Base-by-base conservation (phyloP, 1,140 invertebrate species). In the Drosophila miranda region DNA sequence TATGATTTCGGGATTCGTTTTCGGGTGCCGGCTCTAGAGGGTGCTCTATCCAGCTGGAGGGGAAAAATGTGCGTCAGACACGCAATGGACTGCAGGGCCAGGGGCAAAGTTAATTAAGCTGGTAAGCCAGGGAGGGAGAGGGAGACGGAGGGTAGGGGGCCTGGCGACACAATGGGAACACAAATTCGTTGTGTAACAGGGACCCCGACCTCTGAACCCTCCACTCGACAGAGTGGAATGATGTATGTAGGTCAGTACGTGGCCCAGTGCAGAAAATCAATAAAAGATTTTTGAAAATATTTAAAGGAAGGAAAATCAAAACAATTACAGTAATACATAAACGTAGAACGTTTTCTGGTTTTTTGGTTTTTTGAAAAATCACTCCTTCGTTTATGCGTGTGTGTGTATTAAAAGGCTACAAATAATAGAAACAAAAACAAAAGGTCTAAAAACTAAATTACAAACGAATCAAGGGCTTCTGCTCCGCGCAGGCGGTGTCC, bases 71-170 rank as follows among this genome's bases (percentile, higher is more conserved):
- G 72, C 72, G 43, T 62, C 54, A 69, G 68, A 64, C 78, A 82
- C 78, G 78, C 73, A 43, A 75, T 8, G 38, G 14, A 11, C 13
- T 11, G 34, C 11, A 19, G n/a, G 14, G 23, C 23, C 23, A 26
- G 43, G 51, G 26, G 3, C 19, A 59, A 80, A 81, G 58, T 71
- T 86, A 86, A 86, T 86, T 86, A 86, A 86, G 84, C 77, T 67
- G 42, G 53, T 50, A 23, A 42, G 49, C 26, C 58, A 52, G 60
- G 3, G 7, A 8, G 28, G 0, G 28, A 8, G 3, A 4, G 34
- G 0, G 34, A 11, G 34, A 13, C 9, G 0, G 34, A 4, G 34
- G 3, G 34, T 0, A 11, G 34, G 34, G 3, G 9, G 9, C 42
- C 60, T 63, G 43, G 50, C 45, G 68, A 52, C 68, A 77, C 72